A percentile compares a stretch with the other conserved stretches of the same genome.
Conservation (phyloP, 2,113 vertebrate species). For the Pelecanus crispus region DNA sequence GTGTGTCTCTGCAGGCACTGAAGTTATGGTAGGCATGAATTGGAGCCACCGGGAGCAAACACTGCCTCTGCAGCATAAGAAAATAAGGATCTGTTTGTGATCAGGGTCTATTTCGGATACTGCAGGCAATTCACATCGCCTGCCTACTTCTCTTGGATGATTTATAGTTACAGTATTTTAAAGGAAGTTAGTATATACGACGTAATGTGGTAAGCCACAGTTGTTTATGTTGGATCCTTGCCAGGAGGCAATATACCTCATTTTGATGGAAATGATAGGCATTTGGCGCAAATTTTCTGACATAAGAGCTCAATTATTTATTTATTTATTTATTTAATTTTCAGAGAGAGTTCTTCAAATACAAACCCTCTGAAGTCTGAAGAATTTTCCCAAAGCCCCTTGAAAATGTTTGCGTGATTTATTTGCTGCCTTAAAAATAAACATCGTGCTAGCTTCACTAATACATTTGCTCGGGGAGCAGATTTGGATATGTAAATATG, state of each 20-base stretch:
- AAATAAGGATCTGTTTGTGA: neutral
- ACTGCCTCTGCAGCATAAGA: neutral
- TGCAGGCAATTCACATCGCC: neutral
- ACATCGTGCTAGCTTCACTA: neutral
- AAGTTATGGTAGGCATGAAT: rapidly evolving
- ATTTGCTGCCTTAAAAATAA: neutral
- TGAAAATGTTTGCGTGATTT: neutral
- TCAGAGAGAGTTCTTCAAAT: neutral
- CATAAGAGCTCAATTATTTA: neutral
- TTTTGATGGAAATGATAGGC: neutral
- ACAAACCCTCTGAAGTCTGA: neutral
- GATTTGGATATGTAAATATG: neutral
- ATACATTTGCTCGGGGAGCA: neutral
- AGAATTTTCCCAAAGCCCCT: neutral
- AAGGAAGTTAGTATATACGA: neutral
- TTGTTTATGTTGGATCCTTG: neutral
- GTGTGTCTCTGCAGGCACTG: neutral
- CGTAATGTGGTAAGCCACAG: neutral
- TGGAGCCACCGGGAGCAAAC: rapidly evolving
- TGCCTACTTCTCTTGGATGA: neutral
- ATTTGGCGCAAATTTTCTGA: neutral
- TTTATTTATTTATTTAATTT: neutral
- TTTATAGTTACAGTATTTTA: neutral
- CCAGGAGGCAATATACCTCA: conserved; percentile 22
- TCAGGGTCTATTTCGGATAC: neutral